phyloP scores from a whole-genome alignment of 2,888 invertebrate species.

The Tethea ocularis region DNA sequence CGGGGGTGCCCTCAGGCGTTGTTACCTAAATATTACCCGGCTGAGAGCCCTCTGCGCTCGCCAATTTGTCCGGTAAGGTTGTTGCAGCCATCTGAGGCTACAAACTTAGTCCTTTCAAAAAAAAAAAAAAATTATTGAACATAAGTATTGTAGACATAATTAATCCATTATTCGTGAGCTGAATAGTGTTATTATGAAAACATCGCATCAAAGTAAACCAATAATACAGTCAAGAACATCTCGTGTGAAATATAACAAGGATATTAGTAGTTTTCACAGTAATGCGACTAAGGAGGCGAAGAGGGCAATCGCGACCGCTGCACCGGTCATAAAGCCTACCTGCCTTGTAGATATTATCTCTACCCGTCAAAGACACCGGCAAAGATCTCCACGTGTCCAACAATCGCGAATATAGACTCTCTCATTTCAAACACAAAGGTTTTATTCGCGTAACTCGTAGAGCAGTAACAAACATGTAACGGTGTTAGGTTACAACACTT shows the following conservation, averaged over 20 bases:
- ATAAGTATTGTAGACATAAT: too few relatives aligned
- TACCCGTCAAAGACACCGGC: slow-evolving; percentile 78
- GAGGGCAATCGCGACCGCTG: slow-evolving; percentile 39
- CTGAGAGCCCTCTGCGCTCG: too few relatives aligned
- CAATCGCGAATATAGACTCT: slow-evolving; percentile 25
- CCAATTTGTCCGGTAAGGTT: too few relatives aligned
- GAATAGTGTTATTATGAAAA: neutral
- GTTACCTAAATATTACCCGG: too few relatives aligned
- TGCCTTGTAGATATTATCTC: slow-evolving; percentile 80
- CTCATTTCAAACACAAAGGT: slow-evolving; percentile 27
- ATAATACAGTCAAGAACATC: slow-evolving; percentile 16
- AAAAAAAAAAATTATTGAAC: too few relatives aligned
- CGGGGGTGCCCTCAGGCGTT: too few relatives aligned
- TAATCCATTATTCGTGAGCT: neutral
- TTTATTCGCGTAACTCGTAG: slow-evolving; percentile 15
- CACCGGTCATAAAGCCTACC: slow-evolving; percentile 76
- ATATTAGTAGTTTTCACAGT: slow-evolving; percentile 43
- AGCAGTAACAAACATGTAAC: slow-evolving; percentile 64
- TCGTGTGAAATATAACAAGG: slow-evolving; percentile 68
- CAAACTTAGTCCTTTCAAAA: too few relatives aligned
- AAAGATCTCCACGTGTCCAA: slow-evolving; percentile 40
- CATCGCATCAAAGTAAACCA: neutral
- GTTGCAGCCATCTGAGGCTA: too few relatives aligned
- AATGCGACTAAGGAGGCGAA: slow-evolving; percentile 36
- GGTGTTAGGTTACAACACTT: slow-evolving; percentile 79